Conservation (phyloP, 2,113 vertebrate species). For the Podocnemis expansa region DNA sequence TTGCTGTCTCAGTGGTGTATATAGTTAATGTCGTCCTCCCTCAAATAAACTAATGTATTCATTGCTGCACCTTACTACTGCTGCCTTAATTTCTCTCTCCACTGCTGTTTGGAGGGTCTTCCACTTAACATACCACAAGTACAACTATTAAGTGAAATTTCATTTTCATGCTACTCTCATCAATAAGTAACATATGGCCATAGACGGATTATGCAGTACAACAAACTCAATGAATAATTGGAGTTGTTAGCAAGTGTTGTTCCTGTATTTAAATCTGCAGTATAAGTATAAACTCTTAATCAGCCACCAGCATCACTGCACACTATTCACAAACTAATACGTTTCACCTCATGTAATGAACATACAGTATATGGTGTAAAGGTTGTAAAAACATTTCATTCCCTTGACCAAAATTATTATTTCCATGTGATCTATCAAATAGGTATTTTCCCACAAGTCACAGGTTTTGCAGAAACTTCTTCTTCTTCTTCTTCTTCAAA, state of each 20-base stretch:
- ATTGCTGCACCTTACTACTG: neutral
- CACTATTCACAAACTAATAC: neutral
- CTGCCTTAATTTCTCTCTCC: neutral
- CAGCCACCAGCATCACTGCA: neutral
- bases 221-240: neutral
- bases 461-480: neutral
- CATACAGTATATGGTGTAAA: neutral
- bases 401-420: neutral
- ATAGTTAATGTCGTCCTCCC: neutral
- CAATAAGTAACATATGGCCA: neutral
- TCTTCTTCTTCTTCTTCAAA: too few relatives aligned
- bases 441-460: neutral
- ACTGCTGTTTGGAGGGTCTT: neutral
- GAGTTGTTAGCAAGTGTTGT: neutral
- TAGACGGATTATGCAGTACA: neutral
- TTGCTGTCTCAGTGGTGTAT: neutral
- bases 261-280: neutral
- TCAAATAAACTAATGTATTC: neutral
- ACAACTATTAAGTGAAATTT: neutral
- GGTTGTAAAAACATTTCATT: neutral
- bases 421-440: neutral
- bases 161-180: neutral
- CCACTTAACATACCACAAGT: conserved; percentile 9
- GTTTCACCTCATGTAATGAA: neutral
- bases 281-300: neutral